Base-by-base conservation (phyloP, 1,140 invertebrate genomes). In the Euura lappo region DNA sequence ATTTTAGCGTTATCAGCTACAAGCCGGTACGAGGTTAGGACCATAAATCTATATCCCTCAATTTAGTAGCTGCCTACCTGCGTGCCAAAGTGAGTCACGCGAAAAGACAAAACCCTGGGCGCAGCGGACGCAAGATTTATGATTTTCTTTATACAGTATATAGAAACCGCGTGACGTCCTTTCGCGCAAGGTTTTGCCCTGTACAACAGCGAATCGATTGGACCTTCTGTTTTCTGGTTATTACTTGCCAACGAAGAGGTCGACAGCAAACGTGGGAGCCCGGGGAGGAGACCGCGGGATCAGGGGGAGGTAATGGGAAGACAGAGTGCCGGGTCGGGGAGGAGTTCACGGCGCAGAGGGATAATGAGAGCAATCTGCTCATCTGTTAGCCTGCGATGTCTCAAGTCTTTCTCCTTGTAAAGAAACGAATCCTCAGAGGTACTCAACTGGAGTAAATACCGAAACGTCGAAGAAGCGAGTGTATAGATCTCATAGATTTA, bases 291-390 rank as follows among this genome's bases (percentile, higher is more conserved):
- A 74, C 44, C 43, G 65, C 51, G 71, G 75, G 67, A 73, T 75
- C 75, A 72, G 43, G 42, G 74, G 65, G 45, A 44, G 64, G 66
- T 78, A 78, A 76, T 78, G 71, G 74, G 51, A 76, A 74, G 77
- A 83, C 77, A 78, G 78, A 80, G 79, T 80, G 75, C 72, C 74
- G 75, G 70, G 68, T 74, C 73, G 75, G 71, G 70, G 71, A 79
- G 74, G 74, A 80, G 77, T 81, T 81, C 74, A 78, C 75, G 76
- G 72, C 72, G 75, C 76, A 75, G 77, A 79, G 74, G 78, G 80
- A 83, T 83, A 83, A 83, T 80, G 81, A 83, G 79, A 83, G 80
- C 80, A 81, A 83, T 83, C 80, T 80, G 80, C 80, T 81, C 79
- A 80, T 81, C 81, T 77, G 75, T 72, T 77, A 76, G 76, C 76